These are phyloP conservation scores for Petrocephalus schoutedeni DNA, from an alignment of 2,797 vertebrate genomes.

Conservation along the genomic window DNA sequence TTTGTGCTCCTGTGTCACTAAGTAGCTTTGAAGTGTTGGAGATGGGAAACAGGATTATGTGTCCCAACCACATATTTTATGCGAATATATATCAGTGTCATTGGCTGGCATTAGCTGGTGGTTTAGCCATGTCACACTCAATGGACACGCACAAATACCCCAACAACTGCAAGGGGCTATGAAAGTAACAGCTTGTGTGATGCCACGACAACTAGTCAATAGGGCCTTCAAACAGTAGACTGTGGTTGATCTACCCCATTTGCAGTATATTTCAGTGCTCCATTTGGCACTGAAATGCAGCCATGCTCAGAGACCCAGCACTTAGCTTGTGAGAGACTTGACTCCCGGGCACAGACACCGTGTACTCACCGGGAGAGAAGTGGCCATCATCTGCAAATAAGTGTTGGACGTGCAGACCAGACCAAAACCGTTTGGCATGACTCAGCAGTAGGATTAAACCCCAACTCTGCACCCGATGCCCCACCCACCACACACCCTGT, in stretches of 20 bases:
- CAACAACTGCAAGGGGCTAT: slow-evolving; percentile 61
- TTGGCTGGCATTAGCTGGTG: not conserved
- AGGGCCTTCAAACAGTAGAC: slow-evolving; percentile 40
- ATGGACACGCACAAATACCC: slow-evolving; percentile 25
- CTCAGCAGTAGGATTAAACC: slow-evolving; percentile 51
- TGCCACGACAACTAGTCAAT: slow-evolving; percentile 61
- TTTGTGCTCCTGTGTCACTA: not conserved
- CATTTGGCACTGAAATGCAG: not conserved
- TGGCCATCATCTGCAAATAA: slow-evolving; percentile 22
- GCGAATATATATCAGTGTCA: not conserved
- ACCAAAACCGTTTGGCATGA: slow-evolving; percentile 38
- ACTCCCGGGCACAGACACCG: not conserved
- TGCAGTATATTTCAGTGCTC: slow-evolving; percentile 9
- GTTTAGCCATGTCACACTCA: not conserved
- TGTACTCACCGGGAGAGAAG: not conserved
- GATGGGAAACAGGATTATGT: not conserved
- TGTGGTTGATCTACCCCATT: slow-evolving; percentile 35
- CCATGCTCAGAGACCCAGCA: slow-evolving; percentile 16
- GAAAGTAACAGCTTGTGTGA: slow-evolving; percentile 61
- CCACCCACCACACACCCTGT: not conserved
- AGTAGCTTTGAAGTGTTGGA: not conserved
- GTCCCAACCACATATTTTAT: not conserved
- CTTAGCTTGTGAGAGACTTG: not conserved
- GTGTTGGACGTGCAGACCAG: slow-evolving; percentile 17
- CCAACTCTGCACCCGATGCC: slow-evolving; percentile 28